A percentile compares a stretch with the other conserved stretches of the same genome.
Conservation (phyloP, 2,113 vertebrate genomes). For the Paracanthobrama guichenoti region DNA sequence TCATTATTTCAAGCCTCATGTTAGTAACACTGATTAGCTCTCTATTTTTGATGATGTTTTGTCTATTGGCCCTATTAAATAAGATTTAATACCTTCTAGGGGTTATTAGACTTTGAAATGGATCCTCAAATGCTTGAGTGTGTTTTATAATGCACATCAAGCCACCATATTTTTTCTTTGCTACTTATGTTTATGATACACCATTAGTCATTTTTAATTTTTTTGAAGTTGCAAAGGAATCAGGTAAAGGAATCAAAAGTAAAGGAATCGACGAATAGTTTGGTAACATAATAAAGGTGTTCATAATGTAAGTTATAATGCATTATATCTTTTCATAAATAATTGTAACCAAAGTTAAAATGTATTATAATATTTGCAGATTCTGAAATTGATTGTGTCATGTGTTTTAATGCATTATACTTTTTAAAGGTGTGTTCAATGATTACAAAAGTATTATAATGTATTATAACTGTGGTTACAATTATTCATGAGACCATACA, state of each 20-base stretch:
- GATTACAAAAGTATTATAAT: no score
- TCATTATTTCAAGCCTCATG: conserved; percentile 32
- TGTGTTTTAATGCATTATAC: no score
- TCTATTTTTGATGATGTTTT: conserved; percentile 10
- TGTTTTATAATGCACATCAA: conserved; percentile 18
- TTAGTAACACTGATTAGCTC: conserved; percentile 15
- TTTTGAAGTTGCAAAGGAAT: background rate
- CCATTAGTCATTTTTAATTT: conserved; percentile 16
- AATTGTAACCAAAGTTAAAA: no score
- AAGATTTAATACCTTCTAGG: conserved; percentile 34
- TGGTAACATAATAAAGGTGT: no score
- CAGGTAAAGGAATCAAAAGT: no score
- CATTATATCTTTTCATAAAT: no score
- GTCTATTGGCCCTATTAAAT: conserved; percentile 29
- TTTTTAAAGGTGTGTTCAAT: no score
- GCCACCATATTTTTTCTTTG: background rate
- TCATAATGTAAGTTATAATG: no score
- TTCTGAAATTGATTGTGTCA: no score
- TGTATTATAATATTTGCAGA: no score
- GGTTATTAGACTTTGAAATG: conserved; percentile 26
- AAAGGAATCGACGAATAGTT: background rate
- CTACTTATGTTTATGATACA: conserved; percentile 2
- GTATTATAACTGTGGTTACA: no score
- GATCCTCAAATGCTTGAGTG: conserved; percentile 30
- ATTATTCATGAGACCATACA: no score